A percentile compares a stretch with the other conserved stretches of the same genome.
Conservation (phyloP, 2,113 vertebrate species). For the Fulica atra region DNA sequence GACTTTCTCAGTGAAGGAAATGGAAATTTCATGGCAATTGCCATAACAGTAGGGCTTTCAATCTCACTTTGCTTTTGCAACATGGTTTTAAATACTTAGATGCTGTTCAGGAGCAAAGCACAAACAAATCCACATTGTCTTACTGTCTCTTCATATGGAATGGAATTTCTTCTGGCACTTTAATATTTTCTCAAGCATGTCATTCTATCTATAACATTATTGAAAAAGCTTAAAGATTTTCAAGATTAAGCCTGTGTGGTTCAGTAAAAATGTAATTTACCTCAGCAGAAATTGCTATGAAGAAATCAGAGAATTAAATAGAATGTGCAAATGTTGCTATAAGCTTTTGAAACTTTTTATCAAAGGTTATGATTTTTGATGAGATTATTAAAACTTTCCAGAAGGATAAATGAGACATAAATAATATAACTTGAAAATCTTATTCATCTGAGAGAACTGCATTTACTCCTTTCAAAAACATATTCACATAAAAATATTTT, state of each 20-base stretch:
- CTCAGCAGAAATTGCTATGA: background rate
- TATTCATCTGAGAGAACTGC: background rate
- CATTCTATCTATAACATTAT: background rate
- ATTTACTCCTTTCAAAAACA: background rate
- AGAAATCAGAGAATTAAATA: background rate
- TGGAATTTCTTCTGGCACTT: background rate
- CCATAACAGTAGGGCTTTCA: background rate
- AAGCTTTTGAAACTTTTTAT: background rate
- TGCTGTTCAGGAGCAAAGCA: background rate
- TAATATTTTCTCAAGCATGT: background rate
- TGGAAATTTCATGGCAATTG: background rate
- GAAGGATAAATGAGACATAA: background rate
- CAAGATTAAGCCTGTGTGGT: background rate
- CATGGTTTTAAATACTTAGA: background rate
- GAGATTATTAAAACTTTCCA: background rate
- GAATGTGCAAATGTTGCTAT: background rate
- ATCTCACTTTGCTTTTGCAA: background rate
- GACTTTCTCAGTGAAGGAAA: background rate
- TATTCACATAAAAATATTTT: background rate
- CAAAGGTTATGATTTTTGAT: background rate
- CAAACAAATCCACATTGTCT: background rate
- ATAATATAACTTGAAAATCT: background rate
- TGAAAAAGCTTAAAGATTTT: background rate
- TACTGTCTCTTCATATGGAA: background rate
- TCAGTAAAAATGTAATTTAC: conserved; percentile 19